phyloP scores from a whole-genome alignment of 2,888 invertebrate species.

The Eupithecia inturbata region DNA sequence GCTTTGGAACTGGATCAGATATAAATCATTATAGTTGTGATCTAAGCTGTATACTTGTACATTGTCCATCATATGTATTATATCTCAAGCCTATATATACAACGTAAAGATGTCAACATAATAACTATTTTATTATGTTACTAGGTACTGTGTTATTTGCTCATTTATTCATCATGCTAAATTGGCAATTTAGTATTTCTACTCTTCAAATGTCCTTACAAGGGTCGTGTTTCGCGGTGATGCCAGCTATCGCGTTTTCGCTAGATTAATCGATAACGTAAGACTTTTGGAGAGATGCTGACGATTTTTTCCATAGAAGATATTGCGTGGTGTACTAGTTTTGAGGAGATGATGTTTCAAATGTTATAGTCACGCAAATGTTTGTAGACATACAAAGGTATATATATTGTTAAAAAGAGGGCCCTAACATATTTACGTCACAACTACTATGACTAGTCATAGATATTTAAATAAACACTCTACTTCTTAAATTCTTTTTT shows the following conservation, averaged over 20 bases:
- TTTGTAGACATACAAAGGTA: too few species aligned
- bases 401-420: neutral
- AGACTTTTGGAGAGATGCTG: neutral
- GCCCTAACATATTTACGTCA: neutral
- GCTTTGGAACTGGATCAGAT: too few species aligned
- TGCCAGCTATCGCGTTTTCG: slow-evolving; percentile 2
- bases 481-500: neutral
- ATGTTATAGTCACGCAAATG: neutral
- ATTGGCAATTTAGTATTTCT: slow-evolving; percentile 40
- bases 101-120: neutral
- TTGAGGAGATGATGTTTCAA: neutral
- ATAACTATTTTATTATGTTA: neutral
- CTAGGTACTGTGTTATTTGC: slow-evolving; percentile 18
- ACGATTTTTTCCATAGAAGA: neutral
- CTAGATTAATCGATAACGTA: slow-evolving; percentile 2
- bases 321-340: neutral
- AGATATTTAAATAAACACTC: neutral
- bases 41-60: too few species aligned
- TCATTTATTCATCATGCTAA: slow-evolving; percentile 39
- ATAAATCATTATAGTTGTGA: too few species aligned
- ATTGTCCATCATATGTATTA: too few species aligned
- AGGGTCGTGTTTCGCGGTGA: slow-evolving; percentile 24
- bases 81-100: neutral
- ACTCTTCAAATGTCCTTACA: slow-evolving; percentile 31
- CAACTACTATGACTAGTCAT: neutral